Base-by-base conservation (phyloP, 1,140 invertebrate genomes). In the Oscheius sp. region DNA sequence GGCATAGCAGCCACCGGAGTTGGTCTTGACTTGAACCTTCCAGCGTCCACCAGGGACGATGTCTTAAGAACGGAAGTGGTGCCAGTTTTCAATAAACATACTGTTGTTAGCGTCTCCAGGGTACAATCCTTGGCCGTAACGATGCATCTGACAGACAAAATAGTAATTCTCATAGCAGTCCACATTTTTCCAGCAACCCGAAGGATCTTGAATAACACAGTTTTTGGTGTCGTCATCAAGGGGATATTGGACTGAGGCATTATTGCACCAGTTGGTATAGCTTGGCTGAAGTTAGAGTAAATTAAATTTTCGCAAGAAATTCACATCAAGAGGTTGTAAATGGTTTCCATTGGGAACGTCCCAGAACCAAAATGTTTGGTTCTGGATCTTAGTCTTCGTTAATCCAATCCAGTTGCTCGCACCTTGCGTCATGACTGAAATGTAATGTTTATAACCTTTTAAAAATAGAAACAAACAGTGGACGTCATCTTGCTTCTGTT, bases 111-210 rank as follows among this genome's bases (percentile, higher is more conserved):
- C 36, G 15, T 62, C 58, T 70, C 38, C 45, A 18, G 42, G 62
- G 34, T 71, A 71, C 23, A 46, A 64, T 23, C 62, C 76, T 55
- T 66, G 65, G 32, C 61, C 68, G 28, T 71, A 77, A 58, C 76
- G 34, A 34, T 75, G 76, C 10, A 68, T 74, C 49, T 77, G 75
- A 55, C 76, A 77, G 18, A 36, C 46, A 2, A n/a, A 61, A 18
- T 31, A 72, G 28, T 62, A 32, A 3, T n/a, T 13, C 13, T 29
- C 42, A 61, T 7, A 35, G 63, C 68, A 66, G 31, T 66, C 46
- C 32, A 36, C 58, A 31, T 66, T 49, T 26, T 71, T 68, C 76
- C 76, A 77, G 1, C 38, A 23, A 38, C 49, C 45, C 3, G 31
- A 52, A 2, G 2, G 23, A 28, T 76, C 72, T 3, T 72, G 20